phyloP scores from a whole-genome alignment of 2,797 vertebrate species.

The Podargus strigoides region DNA sequence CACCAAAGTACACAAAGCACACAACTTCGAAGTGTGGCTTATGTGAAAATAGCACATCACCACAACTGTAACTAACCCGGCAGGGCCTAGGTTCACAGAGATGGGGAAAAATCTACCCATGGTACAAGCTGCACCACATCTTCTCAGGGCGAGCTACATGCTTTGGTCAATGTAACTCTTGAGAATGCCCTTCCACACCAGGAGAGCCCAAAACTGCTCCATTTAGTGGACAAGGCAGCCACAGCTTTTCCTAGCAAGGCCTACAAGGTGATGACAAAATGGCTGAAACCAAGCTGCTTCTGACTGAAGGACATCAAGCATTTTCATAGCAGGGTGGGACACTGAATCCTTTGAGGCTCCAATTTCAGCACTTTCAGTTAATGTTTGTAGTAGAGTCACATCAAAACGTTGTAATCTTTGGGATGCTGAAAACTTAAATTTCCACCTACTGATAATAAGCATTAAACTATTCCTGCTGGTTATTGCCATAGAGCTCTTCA shows the following conservation, averaged over 20 bases:
- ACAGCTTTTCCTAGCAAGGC: not conserved
- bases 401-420: not conserved
- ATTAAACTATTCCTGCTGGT: not conserved
- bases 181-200: not conserved
- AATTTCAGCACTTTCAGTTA: not conserved
- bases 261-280: not conserved
- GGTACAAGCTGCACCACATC: not conserved
- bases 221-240: accelerated
- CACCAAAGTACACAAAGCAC: not conserved
- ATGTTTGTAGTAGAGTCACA: not conserved
- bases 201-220: not conserved
- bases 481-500: not conserved
- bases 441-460: not conserved
- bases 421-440: not conserved
- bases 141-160: accelerated
- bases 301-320: not conserved
- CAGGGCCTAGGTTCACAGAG: accelerated
- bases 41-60: accelerated
- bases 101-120: not conserved
- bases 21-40: not conserved
- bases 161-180: not conserved
- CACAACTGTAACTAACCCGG: accelerated
- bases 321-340: not conserved
- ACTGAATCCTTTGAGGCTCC: not conserved
- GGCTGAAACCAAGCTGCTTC: not conserved